Evolutionary conservation across 37 sponge, comb jelly and placozoan species (phyloP).

Genomic region (Eunapius fragilis): DNA sequence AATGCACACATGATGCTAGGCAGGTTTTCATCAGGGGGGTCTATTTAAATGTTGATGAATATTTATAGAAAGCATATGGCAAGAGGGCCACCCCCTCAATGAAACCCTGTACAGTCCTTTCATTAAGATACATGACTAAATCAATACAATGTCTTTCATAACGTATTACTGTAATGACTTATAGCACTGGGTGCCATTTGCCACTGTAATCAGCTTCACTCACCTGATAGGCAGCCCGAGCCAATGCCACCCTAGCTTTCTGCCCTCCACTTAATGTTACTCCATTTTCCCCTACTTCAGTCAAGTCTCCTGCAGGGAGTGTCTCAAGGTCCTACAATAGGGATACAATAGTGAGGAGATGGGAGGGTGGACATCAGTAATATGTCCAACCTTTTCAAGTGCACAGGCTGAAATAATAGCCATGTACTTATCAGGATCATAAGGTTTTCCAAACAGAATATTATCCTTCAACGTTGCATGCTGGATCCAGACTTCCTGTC

Average conservation of each 20-base stretch:
- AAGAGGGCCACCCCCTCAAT: too few species aligned
- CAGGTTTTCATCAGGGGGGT: too few species aligned
- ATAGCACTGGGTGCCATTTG: neutral
- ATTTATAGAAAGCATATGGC: too few species aligned
- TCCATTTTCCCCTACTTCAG: slow-evolving; percentile 97
- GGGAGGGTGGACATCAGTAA: too few species aligned
- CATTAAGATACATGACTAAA: too few species aligned
- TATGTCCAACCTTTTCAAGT: slow-evolving; percentile 83
- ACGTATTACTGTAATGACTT: neutral
- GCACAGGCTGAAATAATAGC: slow-evolving; percentile 88
- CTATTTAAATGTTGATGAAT: too few species aligned
- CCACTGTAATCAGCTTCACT: neutral
- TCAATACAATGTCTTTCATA: neutral
- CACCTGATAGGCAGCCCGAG: slow-evolving; percentile 95
- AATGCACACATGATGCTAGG: too few species aligned
- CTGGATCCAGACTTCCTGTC: slow-evolving; percentile 94
- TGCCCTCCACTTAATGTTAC: slow-evolving; percentile 99
- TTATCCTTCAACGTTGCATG: slow-evolving; percentile 89
- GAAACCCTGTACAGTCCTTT: too few species aligned
- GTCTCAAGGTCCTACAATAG: slow-evolving; percentile 60
- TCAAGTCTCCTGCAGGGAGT: slow-evolving; percentile 87
- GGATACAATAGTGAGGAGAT: neutral
- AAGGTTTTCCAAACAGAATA: slow-evolving; percentile 87
- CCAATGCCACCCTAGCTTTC: slow-evolving; percentile 92
- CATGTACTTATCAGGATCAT: slow-evolving; percentile 60